Evolutionary conservation across 1,140 invertebrate species (phyloP).

Genomic region (Polypedilum pembai): DNA sequence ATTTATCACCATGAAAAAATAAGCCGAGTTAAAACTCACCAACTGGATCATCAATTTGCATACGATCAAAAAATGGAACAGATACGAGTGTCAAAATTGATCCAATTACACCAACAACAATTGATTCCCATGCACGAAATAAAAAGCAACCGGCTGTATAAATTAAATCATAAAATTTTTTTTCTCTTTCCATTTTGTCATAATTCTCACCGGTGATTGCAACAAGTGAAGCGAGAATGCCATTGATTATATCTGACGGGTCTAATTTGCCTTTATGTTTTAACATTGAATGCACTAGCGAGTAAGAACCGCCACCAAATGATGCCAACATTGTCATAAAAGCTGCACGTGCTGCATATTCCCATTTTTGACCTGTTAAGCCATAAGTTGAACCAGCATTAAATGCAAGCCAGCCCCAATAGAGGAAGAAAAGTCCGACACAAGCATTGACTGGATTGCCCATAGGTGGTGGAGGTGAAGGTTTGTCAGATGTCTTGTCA

Average conservation of each 20-base stretch:
- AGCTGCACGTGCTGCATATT: constrained; percentile 79
- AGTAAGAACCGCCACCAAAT: constrained; percentile 65
- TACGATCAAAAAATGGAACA: constrained; percentile 64
- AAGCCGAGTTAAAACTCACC: constrained; percentile 37
- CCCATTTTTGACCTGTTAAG: constrained; percentile 56
- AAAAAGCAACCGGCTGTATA: constrained; percentile 74
- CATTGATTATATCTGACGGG: constrained; percentile 81
- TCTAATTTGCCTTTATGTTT: constrained; percentile 66
- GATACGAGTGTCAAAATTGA: constrained; percentile 60
- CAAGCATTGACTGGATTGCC: constrained; percentile 85
- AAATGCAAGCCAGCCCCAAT: constrained; percentile 86
- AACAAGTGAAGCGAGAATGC: constrained; percentile 77
- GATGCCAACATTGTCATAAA: constrained; percentile 84
- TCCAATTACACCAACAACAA: constrained; percentile 75
- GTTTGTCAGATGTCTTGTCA: constrained; percentile 55
- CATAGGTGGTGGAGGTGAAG: constrained; percentile 56
- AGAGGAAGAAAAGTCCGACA: constrained; percentile 86
- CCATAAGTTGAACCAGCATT: constrained; percentile 84
- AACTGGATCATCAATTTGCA: constrained; percentile 84
- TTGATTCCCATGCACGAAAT: constrained; percentile 75
- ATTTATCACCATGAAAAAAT: not conserved
- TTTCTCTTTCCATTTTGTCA: not conserved
- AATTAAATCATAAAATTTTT: not conserved
- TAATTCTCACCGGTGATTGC: constrained; percentile 57
- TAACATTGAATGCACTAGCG: constrained; percentile 51